phyloP scores from a whole-genome alignment of 2,888 invertebrate genomes.

The Tipula vernalis region DNA sequence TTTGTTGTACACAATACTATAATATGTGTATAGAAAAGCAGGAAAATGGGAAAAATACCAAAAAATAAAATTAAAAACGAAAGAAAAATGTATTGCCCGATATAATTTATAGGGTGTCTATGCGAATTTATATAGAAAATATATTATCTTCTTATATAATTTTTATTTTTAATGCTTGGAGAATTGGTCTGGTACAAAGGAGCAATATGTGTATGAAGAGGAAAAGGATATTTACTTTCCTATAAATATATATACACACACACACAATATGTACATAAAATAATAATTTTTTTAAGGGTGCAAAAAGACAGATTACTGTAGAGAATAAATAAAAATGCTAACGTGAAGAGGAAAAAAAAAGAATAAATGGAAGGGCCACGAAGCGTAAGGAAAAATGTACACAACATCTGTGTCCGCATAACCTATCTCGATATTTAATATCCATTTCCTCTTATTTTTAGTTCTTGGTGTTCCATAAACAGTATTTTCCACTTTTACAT shows the following conservation, averaged over 20 bases:
- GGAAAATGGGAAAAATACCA: not conserved
- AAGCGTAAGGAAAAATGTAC: not conserved
- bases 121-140: not conserved
- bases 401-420: conserved; percentile 7
- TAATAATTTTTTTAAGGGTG: not conserved
- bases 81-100: conserved; percentile 6
- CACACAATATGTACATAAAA: not conserved
- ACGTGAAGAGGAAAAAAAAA: not conserved
- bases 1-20: not conserved
- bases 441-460: not conserved
- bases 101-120: conserved; percentile 7
- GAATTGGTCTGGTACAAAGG: not conserved
- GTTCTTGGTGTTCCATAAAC: not conserved
- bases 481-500: not conserved
- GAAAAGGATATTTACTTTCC: not conserved
- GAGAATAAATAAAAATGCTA: not conserved
- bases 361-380: not conserved
- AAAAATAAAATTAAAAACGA: not conserved
- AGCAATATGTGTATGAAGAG: not conserved
- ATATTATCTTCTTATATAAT: not conserved
- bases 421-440: not conserved
- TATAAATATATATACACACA: not conserved
- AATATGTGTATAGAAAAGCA: not conserved
- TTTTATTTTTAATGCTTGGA: not conserved
- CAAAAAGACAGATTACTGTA: conserved; percentile 10